Base-by-base conservation (phyloP, 1,140 invertebrate genomes). In the Eumaeus atala region DNA sequence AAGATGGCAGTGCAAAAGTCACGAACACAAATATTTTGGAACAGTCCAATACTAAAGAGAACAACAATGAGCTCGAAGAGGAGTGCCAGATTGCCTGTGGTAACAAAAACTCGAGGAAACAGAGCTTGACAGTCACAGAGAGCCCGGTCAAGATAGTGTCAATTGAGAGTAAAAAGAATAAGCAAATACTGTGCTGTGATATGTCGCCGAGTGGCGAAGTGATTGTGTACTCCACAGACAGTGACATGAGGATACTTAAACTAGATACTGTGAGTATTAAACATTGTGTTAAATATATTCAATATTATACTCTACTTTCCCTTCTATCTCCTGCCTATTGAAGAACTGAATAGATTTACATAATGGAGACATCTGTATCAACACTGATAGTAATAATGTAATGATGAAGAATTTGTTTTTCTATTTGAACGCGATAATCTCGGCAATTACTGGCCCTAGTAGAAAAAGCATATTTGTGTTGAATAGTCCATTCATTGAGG, bases 161-260 rank as follows among this genome's bases (percentile, higher is more conserved):
- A 61, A 68, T 94, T 42, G 85, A 89, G 51, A 88, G 90, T 6
- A 91, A 92, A 70, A 77, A 87, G 1, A 86, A 90, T 8, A 91
- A 93, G 65, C 86, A 82, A 14, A 92, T 95, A 14, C 70, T 91
- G 7, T 93, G 91, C 68, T 90, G 90, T 69, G 90, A 91, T 7
- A 84, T 96, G 5, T 94, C 92, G 8, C 88, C 89, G 0, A 89
- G 92, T 70, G 92, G 91, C 1, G 89, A 90, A 51, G 91, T 91
- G 72, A 89, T 97, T 18, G 90, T 92, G 9, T 95, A 95, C 74
- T 93, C 93, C 0, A 95, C 94, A 0, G 83, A 91, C 21, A 87
- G 73, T 40, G 84, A 90, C 37, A 67, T 95, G 12, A 89, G 92
- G 55, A 79, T 96, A 33, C 93, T 93, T 67, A 89, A 90, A 62